Conservation (phyloP, 2,113 vertebrate species). For the Lasiurus borealis region DNA sequence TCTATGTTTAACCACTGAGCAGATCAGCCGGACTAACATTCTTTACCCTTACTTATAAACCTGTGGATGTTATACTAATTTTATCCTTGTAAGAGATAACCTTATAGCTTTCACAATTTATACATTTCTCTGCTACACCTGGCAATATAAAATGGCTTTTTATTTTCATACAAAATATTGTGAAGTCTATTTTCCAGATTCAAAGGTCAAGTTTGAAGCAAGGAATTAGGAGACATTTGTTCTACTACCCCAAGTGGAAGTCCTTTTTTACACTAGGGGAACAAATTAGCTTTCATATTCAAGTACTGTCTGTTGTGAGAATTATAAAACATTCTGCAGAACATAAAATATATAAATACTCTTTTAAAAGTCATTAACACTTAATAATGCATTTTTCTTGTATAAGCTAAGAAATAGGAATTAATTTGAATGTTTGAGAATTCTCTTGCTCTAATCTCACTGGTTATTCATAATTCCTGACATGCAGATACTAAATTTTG, state of each 20-base stretch:
- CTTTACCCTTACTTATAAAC: background rate
- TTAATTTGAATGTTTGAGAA: background rate
- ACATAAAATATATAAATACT: constrained; percentile 48
- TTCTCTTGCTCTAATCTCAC: background rate
- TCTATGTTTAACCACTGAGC: too few species aligned
- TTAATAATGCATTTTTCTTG: constrained; percentile 19
- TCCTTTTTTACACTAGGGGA: background rate
- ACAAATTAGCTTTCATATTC: constrained; percentile 44
- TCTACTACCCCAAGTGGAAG: background rate
- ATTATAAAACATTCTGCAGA: constrained; percentile 32
- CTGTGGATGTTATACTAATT: background rate
- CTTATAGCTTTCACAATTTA: background rate
- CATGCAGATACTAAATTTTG: background rate
- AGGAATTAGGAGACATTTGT: background rate
- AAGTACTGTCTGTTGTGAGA: constrained; percentile 66
- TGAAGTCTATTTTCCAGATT: constrained; percentile 29
- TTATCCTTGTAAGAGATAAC: background rate
- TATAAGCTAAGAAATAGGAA: constrained; percentile 19
- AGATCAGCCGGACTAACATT: background rate
- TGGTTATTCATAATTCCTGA: constrained; percentile 8
- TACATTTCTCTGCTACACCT: background rate
- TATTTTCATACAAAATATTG: background rate
- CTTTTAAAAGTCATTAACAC: constrained; percentile 56
- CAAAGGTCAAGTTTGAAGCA: constrained; percentile 32
- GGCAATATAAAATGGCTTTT: background rate